Base-by-base conservation (phyloP, 1,140 invertebrate genomes). In the Calliopsis andreniformis region DNA sequence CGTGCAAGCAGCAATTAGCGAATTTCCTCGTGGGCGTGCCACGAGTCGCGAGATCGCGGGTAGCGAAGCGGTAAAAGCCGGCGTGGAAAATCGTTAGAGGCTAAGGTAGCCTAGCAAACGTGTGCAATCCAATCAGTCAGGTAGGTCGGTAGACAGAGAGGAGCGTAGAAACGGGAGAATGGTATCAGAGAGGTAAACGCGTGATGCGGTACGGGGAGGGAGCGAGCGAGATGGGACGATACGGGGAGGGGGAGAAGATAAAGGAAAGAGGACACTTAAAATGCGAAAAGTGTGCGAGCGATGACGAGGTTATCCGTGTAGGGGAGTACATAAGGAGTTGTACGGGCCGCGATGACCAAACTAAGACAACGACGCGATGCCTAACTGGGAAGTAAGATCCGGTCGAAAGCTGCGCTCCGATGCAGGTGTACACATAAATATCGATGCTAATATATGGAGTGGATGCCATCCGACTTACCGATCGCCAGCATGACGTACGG, bases 381-480 rank as follows among this genome's bases (percentile, higher is more conserved):
- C 90, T 91, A 91, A 91, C 89, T 91, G 88, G 90, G 90, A 91
- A 91, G 89, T 90, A 89, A 89, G 90, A 91, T 91, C 90, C 90
- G 90, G 90, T 91, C 89, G 89, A 90, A 89, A 90, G 89, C 87
- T 86, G 58, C 68, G 76, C 69, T 72, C 78, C 83, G 84, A 87
- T 88, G 89, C 90, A 91, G 90, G 89, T 91, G 90, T 90, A 90
- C 90, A 90, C 89, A 91, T 91, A 91, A 91, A 91, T 91, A 91
- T 91, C 89, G 88, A 91, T 91, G 88, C 90, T 91, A 91, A 91
- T 91, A 86, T 86, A 87, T 83, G 68, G 81, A 82, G 80, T 83
- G 80, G 81, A 83, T 83, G 82, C 82, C 82, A 84, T 83, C 72
- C 70, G 69, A 68, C 62, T 72, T 71, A 70, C 73, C 68, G 78